phyloP scores from a whole-genome alignment of 2,888 invertebrate species.

The Caenorhabditis virilis region DNA sequence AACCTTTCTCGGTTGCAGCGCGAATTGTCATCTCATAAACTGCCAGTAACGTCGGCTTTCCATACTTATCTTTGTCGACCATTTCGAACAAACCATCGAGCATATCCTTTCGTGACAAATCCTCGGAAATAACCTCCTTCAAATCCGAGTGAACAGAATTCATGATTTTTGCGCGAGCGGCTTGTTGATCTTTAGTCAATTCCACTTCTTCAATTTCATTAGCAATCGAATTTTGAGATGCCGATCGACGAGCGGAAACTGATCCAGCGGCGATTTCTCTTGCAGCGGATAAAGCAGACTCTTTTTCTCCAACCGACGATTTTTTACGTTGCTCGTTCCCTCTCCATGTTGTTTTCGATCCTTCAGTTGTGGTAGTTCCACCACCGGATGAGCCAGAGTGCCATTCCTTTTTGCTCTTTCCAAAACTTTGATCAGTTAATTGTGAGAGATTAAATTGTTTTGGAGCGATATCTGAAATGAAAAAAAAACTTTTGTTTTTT shows the following conservation, averaged over 20 bases:
- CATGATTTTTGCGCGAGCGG: constrained; percentile 9
- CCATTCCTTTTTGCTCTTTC: constrained; percentile 25
- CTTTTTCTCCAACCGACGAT: constrained; percentile 24
- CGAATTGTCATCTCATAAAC: constrained; percentile 27
- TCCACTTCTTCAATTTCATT: constrained; percentile 20
- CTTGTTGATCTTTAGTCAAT: constrained; percentile 14
- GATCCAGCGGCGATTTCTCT: constrained; percentile 4
- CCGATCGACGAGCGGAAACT: constrained; percentile 14
- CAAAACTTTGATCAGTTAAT: constrained; percentile 9
- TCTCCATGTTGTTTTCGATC: constrained; percentile 6
- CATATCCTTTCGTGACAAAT: constrained; percentile 19
- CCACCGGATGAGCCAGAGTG: constrained; percentile 37
- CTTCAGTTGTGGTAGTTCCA: constrained; percentile 13
- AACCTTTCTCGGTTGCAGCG: constrained; percentile 13
- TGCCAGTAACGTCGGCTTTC: constrained; percentile 14
- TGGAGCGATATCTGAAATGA: constrained; percentile 18
- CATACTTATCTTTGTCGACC: constrained; percentile 26
- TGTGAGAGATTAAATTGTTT: constrained; percentile 19
- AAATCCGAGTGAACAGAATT: constrained; percentile 15
- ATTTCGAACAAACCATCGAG: constrained; percentile 8
- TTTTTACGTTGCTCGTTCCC: constrained; percentile 36
- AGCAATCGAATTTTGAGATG: constrained; percentile 30
- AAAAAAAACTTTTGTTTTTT: constrained; percentile 1
- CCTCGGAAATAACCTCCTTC: constrained; percentile 21
- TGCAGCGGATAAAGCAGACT: constrained; percentile 28